Evolutionary conservation across 1,140 invertebrate species (phyloP).

Genomic region (Apolygus lucorum): DNA sequence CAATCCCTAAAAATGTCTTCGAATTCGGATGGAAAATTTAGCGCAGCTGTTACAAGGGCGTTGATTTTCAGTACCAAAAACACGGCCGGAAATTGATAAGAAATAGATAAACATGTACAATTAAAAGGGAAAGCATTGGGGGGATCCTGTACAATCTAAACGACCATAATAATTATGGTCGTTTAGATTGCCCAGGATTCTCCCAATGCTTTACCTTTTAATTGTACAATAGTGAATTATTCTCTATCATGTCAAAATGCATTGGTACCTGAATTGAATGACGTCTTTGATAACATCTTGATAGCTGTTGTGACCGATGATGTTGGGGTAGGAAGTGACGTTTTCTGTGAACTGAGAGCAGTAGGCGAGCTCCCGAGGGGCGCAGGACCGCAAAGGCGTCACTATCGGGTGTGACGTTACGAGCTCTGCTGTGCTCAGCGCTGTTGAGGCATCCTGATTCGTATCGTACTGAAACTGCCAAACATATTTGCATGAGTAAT

Average conservation of each 20-base stretch:
- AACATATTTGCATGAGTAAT: not conserved
- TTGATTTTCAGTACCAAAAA: too few relatives aligned
- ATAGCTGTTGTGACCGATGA: conserved; percentile 53
- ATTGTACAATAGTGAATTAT: not conserved
- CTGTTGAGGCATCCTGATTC: conserved; percentile 4
- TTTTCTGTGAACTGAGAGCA: conserved; percentile 66
- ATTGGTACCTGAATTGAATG: conserved; percentile 56
- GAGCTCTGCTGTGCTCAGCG: conserved; percentile 20
- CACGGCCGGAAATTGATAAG: too few relatives aligned
- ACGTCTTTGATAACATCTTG: conserved; percentile 63
- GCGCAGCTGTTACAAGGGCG: too few relatives aligned
- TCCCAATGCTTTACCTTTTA: too few relatives aligned
- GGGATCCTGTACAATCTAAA: too few relatives aligned
- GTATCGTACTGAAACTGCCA: conserved; percentile 12
- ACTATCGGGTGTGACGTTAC: conserved; percentile 46
- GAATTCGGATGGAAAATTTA: too few relatives aligned
- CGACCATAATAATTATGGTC: too few relatives aligned
- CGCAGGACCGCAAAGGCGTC: conserved; percentile 55
- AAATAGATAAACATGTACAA: too few relatives aligned
- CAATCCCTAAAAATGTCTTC: too few relatives aligned
- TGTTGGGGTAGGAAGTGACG: conserved; percentile 72
- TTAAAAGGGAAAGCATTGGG: too few relatives aligned
- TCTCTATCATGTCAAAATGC: conserved; percentile 9
- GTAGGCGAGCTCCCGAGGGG: conserved; percentile 53
- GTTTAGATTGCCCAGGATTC: too few relatives aligned